A percentile compares a stretch with the other conserved stretches of the same genome.
phyloP scores from a whole-genome alignment of 2,797 vertebrate species.

The Lagodon rhomboides region DNA sequence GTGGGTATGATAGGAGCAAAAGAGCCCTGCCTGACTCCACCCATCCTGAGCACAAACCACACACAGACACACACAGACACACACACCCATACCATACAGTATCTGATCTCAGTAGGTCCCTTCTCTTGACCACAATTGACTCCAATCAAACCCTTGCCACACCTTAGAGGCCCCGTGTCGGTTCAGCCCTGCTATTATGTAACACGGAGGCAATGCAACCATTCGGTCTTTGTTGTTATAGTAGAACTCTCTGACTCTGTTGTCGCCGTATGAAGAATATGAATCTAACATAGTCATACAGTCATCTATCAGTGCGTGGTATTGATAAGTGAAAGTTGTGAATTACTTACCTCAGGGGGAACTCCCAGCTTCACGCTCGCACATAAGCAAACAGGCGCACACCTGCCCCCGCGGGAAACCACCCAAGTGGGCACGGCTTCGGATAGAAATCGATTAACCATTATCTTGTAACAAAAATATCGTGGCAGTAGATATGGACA shows the following conservation, averaged over 20 bases:
- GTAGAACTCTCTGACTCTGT: conserved; percentile 22
- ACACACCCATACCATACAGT: conserved; percentile 31
- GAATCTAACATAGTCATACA: conserved; percentile 15
- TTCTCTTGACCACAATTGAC: conserved; percentile 52
- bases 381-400: conserved; percentile 47
- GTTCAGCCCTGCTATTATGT: conserved; percentile 10
- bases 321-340: conserved; percentile 63
- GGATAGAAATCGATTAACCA: conserved; percentile 54
- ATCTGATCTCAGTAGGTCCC: conserved; percentile 50
- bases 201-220: conserved; percentile 1
- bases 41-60: conserved; percentile 67
- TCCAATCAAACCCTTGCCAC: conserved; percentile 46
- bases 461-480: conserved; percentile 22
- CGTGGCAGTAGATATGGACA: conserved; percentile 23
- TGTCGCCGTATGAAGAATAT: conserved; percentile 10
- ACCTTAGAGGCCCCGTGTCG: conserved; percentile 23
- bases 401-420: conserved; percentile 68
- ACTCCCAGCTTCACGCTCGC: conserved; percentile 38
- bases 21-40: conserved; percentile 64
- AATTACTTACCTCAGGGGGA: conserved; percentile 45
- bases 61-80: conserved; percentile 47
- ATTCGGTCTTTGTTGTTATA: conserved; percentile 20
- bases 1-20: conserved; percentile 53
- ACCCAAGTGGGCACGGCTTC: conserved; percentile 33
- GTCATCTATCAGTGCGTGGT: conserved; percentile 37